These are phyloP conservation scores for Leptinotarsa haldemani DNA, from an alignment of 2,888 invertebrate species.

Conservation along the genomic window DNA sequence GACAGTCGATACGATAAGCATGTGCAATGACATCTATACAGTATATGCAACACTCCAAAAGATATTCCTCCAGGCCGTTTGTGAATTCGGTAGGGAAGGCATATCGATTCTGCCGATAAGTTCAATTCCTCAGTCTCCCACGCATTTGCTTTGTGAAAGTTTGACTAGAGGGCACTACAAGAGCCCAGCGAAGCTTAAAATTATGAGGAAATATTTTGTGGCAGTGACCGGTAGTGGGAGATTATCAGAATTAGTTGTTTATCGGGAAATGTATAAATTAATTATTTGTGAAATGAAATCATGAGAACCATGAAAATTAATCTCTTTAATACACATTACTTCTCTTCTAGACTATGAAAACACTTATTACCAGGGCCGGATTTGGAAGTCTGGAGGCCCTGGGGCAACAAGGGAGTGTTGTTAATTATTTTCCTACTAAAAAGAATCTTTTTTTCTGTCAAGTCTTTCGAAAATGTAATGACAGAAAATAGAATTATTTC, in stretches of 20 bases:
- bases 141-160: background rate
- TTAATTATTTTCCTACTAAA: too few species aligned
- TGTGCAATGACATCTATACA: background rate
- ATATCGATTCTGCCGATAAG: conserved; percentile 12
- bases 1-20: background rate
- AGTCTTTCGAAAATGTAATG: background rate
- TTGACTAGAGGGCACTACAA: conserved; percentile 10
- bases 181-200: background rate
- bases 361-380: background rate
- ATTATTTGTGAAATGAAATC: too few species aligned
- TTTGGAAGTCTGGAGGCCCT: background rate
- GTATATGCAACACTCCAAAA: background rate
- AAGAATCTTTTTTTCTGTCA: too few species aligned
- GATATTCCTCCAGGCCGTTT: background rate
- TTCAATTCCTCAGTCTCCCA: background rate
- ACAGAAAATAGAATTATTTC: background rate
- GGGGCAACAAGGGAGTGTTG: background rate
- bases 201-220: background rate
- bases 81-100: background rate
- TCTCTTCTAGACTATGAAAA: too few species aligned
- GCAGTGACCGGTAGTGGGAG: too few species aligned
- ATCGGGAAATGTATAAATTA: too few species aligned
- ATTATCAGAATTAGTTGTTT: too few species aligned
- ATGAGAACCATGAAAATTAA: too few species aligned
- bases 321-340: too few species aligned